Conservation (phyloP, 2,113 vertebrate species). For the Silurus meridionalis region DNA sequence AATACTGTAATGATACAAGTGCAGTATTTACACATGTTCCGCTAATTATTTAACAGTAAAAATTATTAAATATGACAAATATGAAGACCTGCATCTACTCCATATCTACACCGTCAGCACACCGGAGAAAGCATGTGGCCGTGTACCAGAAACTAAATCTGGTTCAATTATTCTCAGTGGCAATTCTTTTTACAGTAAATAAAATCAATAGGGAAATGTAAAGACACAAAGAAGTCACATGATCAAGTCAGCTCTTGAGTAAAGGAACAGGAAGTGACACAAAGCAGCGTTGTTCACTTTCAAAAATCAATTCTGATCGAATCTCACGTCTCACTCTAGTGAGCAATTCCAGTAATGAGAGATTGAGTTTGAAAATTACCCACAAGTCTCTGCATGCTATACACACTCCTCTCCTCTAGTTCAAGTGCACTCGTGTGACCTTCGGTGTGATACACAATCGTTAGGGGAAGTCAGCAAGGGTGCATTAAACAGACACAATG, state of each 20-base stretch:
- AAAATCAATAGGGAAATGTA: background rate
- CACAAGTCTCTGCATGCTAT: background rate
- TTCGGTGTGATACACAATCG: background rate
- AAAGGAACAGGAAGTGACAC: constrained; percentile 37
- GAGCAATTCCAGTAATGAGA: background rate
- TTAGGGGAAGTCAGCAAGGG: background rate
- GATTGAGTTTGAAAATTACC: background rate
- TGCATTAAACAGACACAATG: background rate
- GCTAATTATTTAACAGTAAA: background rate
- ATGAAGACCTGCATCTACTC: background rate
- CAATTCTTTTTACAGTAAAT: background rate
- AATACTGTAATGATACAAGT: constrained; percentile 21
- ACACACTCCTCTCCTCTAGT: background rate
- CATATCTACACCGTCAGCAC: background rate
- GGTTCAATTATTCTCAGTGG: background rate
- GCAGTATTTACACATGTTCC: constrained; percentile 40
- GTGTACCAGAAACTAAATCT: background rate
- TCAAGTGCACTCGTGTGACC: background rate
- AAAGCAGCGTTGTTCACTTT: background rate
- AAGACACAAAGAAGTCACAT: constrained; percentile 17
- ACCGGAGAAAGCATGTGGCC: background rate
- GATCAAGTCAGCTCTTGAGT: constrained; percentile 25
- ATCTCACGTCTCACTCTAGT: background rate
- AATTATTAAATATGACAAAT: constrained; percentile 11
- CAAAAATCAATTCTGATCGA: background rate